These are phyloP conservation scores for Okamejei kenojei DNA, from an alignment of 2,797 vertebrate species.

Conservation along the genomic window DNA sequence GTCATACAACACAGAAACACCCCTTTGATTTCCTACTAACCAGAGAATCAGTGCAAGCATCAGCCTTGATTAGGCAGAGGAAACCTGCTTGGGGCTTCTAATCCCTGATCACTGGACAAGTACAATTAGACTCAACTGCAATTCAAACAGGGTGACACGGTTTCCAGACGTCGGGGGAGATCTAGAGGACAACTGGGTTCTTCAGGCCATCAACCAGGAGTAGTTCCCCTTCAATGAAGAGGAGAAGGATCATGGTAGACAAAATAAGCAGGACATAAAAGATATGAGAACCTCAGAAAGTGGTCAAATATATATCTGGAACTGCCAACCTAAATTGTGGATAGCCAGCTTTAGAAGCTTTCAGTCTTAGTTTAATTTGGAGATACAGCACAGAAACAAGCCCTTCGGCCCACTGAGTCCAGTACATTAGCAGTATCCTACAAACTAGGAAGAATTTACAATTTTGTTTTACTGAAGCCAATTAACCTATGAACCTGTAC, in stretches of 20 bases:
- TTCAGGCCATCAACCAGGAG: not conserved
- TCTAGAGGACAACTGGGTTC: too few relatives aligned
- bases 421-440: too few relatives aligned
- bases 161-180: not conserved
- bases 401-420: too few relatives aligned
- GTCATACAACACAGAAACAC: not conserved
- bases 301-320: too few relatives aligned
- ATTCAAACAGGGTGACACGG: not conserved
- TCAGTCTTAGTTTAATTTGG: not conserved
- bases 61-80: not conserved
- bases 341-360: not conserved
- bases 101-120: not conserved
- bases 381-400: too few relatives aligned
- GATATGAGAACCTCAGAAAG: not conserved
- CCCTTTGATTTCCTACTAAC: not conserved
- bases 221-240: not conserved
- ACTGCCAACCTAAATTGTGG: not conserved
- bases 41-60: not conserved
- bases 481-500: too few relatives aligned
- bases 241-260: not conserved
- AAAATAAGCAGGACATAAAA: conserved; percentile 39
- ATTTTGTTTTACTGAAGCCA: too few relatives aligned
- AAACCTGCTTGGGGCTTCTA: not conserved
- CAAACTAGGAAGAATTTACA: too few relatives aligned
- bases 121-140: not conserved